Evolutionary conservation across 2,113 vertebrate genomes (phyloP), one percentile per base, ranked within the genome.

Genomic region (Sander vitreus): DNA sequence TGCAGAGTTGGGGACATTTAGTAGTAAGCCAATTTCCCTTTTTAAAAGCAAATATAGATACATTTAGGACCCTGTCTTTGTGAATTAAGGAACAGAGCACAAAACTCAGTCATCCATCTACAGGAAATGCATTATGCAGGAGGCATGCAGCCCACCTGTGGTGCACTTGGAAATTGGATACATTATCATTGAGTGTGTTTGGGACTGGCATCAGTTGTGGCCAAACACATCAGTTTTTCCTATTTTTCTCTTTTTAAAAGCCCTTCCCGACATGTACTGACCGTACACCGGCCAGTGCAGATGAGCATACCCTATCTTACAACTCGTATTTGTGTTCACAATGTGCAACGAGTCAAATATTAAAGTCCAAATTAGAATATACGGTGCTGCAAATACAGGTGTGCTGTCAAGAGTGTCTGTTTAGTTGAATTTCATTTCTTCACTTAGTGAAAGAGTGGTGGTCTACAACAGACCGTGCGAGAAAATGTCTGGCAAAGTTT

Each of bases 121-220:
- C 45, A 51, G 45, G 15, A 27, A 43, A 66, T 73, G 43, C 62
- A 59, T 67, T 73, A 73, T 80, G 70, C 70, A 80, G 62, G 43
- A 66, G 53, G 70, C 69, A 15, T 18, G 63, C 78, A 43, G 53
- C 62, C 62, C 54, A 66, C 74, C 67, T 77, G 60, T 76, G 54
- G 47, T 81, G 73, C 25, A 19, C 55, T 67, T 74, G 36, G 55
- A 73, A 67, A 73, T 54, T 67, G 60, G 45, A 60, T 33, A 78
- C 43, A 67, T 70, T 64, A 53, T 51, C 77, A 76, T 12, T 25
- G 55, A 65, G 47, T 19, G 43, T 69, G 60, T 63, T 55, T 48
- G n/a, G 21, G 39, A 48, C 27, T 36, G 39, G 39, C 36, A 36
- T 62, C 64, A 33, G 33, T 75, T 64, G 51, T 79, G 50, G 70